These are phyloP conservation scores for Sebastes miniatus DNA, from an alignment of 2,797 vertebrate genomes.

Conservation along the genomic window DNA sequence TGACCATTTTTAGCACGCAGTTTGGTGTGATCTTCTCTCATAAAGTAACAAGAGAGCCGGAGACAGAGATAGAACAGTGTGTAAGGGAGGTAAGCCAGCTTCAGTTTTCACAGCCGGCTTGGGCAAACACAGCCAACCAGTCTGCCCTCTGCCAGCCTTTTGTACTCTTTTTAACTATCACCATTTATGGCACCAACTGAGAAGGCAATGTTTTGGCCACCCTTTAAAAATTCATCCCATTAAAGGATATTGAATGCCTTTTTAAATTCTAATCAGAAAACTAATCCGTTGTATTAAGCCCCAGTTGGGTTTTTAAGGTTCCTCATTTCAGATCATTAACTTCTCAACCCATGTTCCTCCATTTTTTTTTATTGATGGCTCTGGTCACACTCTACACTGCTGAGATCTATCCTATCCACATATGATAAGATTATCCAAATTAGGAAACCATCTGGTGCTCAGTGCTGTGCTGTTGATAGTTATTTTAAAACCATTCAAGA, in stretches of 20 bases:
- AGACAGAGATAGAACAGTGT: not conserved
- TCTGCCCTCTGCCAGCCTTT: slow-evolving; percentile 29
- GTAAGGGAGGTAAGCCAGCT: slow-evolving; percentile 1
- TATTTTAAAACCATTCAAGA: slow-evolving; percentile 32
- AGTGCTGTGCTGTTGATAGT: not conserved
- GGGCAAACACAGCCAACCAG: slow-evolving; percentile 25
- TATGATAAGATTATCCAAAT: slow-evolving; percentile 54
- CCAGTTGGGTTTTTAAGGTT: slow-evolving; percentile 39
- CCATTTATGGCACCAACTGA: slow-evolving; percentile 19
- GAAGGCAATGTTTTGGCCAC: slow-evolving; percentile 28
- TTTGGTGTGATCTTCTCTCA: not conserved
- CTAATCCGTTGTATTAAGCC: slow-evolving; percentile 30
- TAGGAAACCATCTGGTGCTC: slow-evolving; percentile 55
- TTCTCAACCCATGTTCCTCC: slow-evolving; percentile 30
- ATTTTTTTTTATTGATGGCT: slow-evolving; percentile 28
- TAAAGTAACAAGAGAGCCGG: not conserved
- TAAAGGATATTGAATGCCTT: slow-evolving; percentile 37
- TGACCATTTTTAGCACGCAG: not conserved
- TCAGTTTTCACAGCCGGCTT: slow-evolving; percentile 35
- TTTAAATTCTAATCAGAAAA: slow-evolving; percentile 54
- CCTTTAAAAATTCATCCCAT: slow-evolving; percentile 17
- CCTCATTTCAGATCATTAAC: slow-evolving; percentile 51
- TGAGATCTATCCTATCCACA: slow-evolving; percentile 43
- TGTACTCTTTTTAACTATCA: slow-evolving; percentile 21
- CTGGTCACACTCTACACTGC: slow-evolving; percentile 24